A percentile compares a stretch with the other conserved stretches of the same genome.
Conservation (phyloP, 92 coral and sea anemone species). For the Meandrina meandrites region DNA sequence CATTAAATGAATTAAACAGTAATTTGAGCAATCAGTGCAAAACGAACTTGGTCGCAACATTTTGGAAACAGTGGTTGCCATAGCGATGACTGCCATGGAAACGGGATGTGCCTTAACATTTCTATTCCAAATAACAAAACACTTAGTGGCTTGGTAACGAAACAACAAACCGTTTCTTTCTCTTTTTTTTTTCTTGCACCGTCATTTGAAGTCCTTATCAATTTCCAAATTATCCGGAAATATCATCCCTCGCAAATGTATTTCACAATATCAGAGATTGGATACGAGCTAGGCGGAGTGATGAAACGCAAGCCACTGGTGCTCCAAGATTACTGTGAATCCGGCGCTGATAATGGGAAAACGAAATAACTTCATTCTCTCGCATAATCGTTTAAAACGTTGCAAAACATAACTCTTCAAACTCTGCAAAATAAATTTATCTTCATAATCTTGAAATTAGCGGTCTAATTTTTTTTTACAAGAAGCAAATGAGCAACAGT, state of each 20-base stretch:
- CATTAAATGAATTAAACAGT: background rate
- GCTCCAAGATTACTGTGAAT: too few relatives aligned
- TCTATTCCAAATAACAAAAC: background rate
- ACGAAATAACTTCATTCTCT: too few relatives aligned
- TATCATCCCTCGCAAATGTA: background rate
- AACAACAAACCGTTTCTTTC: background rate
- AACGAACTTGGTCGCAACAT: background rate
- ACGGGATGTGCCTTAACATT: background rate
- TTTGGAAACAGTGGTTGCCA: background rate
- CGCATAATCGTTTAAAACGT: too few relatives aligned
- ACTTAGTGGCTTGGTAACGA: background rate
- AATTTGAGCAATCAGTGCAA: background rate
- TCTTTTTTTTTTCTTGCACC: too few relatives aligned
- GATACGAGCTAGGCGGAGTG: background rate
- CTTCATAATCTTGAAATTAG: background rate
- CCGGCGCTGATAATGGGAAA: too few relatives aligned
- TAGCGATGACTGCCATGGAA: background rate
- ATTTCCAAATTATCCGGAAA: background rate
- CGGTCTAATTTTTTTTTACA: background rate
- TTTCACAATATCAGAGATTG: too few relatives aligned
- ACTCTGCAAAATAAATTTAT: background rate
- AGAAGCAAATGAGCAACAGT: background rate
- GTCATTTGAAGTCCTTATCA: background rate
- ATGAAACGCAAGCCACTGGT: too few relatives aligned
- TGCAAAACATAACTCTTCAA: background rate